Evolutionary conservation across 2,888 invertebrate species (phyloP).

Genomic region (Drosophila quinaria): DNA sequence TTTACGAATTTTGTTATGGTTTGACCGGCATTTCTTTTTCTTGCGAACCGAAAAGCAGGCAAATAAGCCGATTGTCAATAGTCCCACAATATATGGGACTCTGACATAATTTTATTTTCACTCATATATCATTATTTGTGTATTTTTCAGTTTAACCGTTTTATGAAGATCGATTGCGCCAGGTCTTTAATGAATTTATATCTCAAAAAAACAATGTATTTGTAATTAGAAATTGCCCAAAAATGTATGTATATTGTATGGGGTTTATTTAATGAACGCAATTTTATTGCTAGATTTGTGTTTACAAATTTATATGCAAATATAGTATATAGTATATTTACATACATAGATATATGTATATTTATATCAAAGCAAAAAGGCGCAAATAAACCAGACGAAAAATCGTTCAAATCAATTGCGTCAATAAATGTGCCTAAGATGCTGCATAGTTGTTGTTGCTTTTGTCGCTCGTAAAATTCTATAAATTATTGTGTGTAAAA

Average conservation of each 20-base stretch:
- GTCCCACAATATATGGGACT: conserved; percentile 13
- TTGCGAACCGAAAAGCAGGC: conserved; percentile 21
- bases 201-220: conserved; percentile 1
- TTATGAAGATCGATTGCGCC: conserved; percentile 26
- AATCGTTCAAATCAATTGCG: conserved; percentile 72
- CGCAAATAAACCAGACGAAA: conserved; percentile 56
- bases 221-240: conserved; percentile 65
- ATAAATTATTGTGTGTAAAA: conserved; percentile 53
- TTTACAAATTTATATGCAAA: conserved; percentile 47
- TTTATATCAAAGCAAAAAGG: conserved; percentile 50
- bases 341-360: conserved; percentile 9
- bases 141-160: conserved; percentile 25
- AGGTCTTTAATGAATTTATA: conserved; percentile 1
- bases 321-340: conserved; percentile 14
- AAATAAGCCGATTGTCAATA: conserved; percentile 76
- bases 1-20: conserved; percentile 57
- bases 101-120: conserved; percentile 28
- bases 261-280: conserved; percentile 49
- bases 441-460: conserved; percentile 38
- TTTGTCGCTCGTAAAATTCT: conserved; percentile 63
- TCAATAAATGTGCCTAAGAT: conserved; percentile 71
- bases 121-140: conserved; percentile 44
- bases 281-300: conserved; percentile 57
- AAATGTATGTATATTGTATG: background rate
- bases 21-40: conserved; percentile 55